phyloP scores from a whole-genome alignment of 2,113 vertebrate species.

The Ramphastos sulfuratus region DNA sequence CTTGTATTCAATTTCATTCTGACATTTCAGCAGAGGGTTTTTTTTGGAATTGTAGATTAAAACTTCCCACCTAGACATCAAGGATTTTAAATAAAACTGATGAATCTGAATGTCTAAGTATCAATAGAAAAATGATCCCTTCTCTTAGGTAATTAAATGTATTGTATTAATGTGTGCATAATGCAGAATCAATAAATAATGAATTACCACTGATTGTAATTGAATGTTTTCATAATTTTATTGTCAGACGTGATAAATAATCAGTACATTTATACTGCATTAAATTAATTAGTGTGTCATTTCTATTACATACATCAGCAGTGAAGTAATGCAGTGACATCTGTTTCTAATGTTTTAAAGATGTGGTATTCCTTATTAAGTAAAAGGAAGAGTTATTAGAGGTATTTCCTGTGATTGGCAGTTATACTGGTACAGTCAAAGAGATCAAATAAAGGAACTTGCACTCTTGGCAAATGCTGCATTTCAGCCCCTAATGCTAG shows the following conservation, averaged over 20 bases:
- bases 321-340: constrained; percentile 80
- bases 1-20: constrained; percentile 53
- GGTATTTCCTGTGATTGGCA: constrained; percentile 60
- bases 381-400: constrained; percentile 73
- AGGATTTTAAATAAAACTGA: constrained; percentile 59
- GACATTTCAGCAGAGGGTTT: constrained; percentile 17
- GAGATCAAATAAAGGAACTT: constrained; percentile 44
- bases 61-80: constrained; percentile 52
- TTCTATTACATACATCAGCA: constrained; percentile 81
- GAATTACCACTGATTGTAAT: constrained; percentile 84
- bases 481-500: constrained; percentile 31
- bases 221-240: constrained; percentile 87
- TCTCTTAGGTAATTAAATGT: constrained; percentile 77
- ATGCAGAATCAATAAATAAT: constrained; percentile 88
- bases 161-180: constrained; percentile 80
- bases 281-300: constrained; percentile 86
- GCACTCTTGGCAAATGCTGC: constrained; percentile 22
- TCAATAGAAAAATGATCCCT: constrained; percentile 72
- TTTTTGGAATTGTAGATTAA: constrained; percentile 49
- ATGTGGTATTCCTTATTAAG: constrained; percentile 75
- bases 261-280: constrained; percentile 82
- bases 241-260: constrained; percentile 86
- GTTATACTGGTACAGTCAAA: constrained; percentile 42
- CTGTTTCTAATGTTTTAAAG: constrained; percentile 79
- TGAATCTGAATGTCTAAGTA: constrained; percentile 64